phyloP scores from a whole-genome alignment of 2,797 vertebrate species.

The Meriones psammophilus region DNA sequence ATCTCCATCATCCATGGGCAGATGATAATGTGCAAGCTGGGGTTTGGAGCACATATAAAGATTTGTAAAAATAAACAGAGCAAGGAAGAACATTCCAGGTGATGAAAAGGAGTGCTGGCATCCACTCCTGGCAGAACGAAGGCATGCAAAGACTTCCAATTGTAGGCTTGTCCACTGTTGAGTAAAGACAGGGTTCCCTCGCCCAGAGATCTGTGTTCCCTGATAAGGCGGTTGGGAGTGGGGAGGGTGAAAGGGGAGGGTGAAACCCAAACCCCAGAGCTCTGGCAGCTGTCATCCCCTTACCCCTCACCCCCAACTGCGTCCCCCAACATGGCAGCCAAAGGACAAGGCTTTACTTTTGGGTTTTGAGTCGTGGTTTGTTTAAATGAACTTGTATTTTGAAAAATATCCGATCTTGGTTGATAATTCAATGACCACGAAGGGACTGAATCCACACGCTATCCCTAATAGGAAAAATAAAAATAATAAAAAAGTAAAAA shows the following conservation, averaged over 20 bases:
- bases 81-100: neutral
- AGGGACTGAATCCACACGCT: neutral
- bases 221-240: neutral
- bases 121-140: fast-evolving
- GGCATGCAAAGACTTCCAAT: neutral
- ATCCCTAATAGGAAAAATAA: neutral
- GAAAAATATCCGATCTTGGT: neutral
- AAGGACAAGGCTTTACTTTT: neutral
- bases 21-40: neutral
- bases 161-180: neutral
- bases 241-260: neutral
- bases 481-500: too few species aligned
- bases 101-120: neutral
- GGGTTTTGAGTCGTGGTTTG: neutral
- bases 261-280: neutral
- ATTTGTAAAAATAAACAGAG: constrained; percentile 25
- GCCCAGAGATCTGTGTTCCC: neutral
- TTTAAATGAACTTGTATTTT: neutral
- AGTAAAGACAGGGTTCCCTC: neutral
- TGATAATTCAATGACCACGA: neutral
- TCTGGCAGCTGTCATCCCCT: neutral
- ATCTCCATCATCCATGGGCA: neutral
- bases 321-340: neutral
- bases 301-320: neutral
- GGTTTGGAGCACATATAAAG: neutral